Evolutionary conservation across 1,140 invertebrate genomes (phyloP).

Genomic region (Druon quercuslanigerum): DNA sequence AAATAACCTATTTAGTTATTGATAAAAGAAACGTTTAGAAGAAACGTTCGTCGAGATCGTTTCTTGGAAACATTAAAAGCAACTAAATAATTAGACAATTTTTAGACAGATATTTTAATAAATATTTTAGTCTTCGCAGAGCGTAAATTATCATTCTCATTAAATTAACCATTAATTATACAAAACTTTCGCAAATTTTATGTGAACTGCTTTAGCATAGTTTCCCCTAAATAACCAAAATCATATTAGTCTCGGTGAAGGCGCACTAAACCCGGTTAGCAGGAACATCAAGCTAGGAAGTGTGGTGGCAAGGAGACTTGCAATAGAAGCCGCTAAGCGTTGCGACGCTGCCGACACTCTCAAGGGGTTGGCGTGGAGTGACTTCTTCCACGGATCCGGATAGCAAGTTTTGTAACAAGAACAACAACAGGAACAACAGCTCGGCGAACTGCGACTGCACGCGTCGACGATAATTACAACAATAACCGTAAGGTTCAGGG

Average conservation of each 20-base stretch:
- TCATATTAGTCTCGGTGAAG: neutral
- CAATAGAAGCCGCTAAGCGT: conserved; percentile 19
- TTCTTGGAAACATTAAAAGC: too few species aligned
- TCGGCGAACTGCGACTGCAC: conserved; percentile 48
- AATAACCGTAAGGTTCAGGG: conserved; percentile 59
- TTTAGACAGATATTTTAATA: too few species aligned
- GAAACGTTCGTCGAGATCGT: too few species aligned
- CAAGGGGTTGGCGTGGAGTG: conserved; percentile 31
- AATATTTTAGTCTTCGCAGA: too few species aligned
- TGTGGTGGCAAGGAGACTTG: conserved; percentile 9
- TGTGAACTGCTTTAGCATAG: too few species aligned
- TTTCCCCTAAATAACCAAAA: too few species aligned
- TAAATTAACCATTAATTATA: too few species aligned
- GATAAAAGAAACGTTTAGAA: too few species aligned
- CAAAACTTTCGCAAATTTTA: too few species aligned
- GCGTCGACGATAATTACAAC: conserved; percentile 65
- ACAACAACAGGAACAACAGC: conserved; percentile 43
- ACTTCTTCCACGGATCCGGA: neutral
- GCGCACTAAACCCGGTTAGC: conserved; percentile 35
- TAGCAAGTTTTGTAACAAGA: conserved; percentile 54
- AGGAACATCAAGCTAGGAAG: conserved; percentile 26
- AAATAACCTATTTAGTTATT: too few species aligned
- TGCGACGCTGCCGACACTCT: conserved; percentile 41
- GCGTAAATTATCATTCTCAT: too few species aligned
- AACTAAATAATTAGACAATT: too few species aligned